These are phyloP conservation scores for Manduca sexta DNA, from an alignment of 1,140 invertebrate species.

Conservation along the genomic window DNA sequence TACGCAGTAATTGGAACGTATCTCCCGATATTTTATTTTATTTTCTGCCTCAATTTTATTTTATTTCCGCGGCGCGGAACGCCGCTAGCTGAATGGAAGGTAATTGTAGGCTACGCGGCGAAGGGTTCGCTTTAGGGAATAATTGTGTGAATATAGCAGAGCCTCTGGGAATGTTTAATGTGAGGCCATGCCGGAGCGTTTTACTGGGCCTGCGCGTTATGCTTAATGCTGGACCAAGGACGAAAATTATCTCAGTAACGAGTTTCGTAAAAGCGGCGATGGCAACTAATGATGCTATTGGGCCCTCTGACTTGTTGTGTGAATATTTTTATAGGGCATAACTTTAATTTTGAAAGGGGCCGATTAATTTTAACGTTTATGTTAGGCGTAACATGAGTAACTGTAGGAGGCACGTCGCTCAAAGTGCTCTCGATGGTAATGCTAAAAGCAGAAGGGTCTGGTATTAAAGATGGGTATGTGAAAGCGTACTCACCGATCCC, in stretches of 20 bases:
- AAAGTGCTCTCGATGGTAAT: conserved; percentile 10
- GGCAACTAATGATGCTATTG: conserved; percentile 62
- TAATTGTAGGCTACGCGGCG: conserved; percentile 62
- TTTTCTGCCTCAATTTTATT: conserved; percentile 62
- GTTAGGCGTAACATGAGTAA: conserved; percentile 15
- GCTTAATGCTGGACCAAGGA: conserved; percentile 62
- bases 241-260: conserved; percentile 65
- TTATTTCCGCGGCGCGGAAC: conserved; percentile 43
- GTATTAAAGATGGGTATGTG: conserved; percentile 7
- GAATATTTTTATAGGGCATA: conserved; percentile 53
- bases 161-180: conserved; percentile 64
- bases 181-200: conserved; percentile 55
- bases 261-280: conserved; percentile 63
- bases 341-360: conserved; percentile 55
- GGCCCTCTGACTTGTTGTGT: conserved; percentile 50
- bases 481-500: conserved; percentile 40
- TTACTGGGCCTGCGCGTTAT: conserved; percentile 45
- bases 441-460: conserved; percentile 19
- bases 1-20: conserved; percentile 49
- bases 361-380: conserved; percentile 55
- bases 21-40: conserved; percentile 63
- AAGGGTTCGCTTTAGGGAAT: conserved; percentile 67
- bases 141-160: conserved; percentile 60
- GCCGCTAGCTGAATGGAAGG: conserved; percentile 58
- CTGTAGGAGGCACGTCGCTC: neutral